Percentiles rank a stretch among this genome's conserved stretches.
Conservation (phyloP, 1,140 invertebrate species). For the Cephus cinctus region DNA sequence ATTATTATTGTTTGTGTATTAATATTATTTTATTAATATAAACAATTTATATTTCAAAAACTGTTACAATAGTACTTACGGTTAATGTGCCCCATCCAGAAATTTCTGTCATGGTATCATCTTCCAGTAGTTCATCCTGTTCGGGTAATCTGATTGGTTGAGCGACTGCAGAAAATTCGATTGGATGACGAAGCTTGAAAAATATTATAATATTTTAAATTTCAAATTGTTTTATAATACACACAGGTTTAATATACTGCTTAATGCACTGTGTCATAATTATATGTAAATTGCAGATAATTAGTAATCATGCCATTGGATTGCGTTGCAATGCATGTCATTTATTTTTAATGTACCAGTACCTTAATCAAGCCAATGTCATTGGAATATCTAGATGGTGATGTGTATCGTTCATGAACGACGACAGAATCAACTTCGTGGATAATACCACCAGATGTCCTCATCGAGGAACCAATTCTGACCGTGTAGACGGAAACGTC, state of each 20-base stretch:
- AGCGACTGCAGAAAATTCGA: background rate
- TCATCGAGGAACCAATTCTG: background rate
- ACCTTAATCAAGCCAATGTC: background rate
- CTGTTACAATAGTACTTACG: background rate
- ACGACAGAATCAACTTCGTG: background rate
- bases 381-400: background rate
- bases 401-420: background rate
- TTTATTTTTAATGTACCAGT: background rate
- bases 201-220: too few species aligned
- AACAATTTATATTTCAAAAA: background rate
- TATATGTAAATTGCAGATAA: background rate
- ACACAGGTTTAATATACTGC: too few species aligned
- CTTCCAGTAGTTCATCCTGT: background rate
- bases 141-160: background rate
- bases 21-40: background rate
- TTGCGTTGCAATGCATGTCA: background rate
- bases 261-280: too few species aligned
- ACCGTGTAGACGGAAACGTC: background rate
- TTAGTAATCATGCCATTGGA: background rate
- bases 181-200: background rate
- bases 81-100: slow-evolving; percentile 7
- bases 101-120: background rate
- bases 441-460: background rate
- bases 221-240: too few species aligned
- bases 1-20: background rate